A percentile compares a stretch with the other conserved stretches of the same genome.
phyloP scores from a whole-genome alignment of 2,797 vertebrate species.

The Simalia tracyae region DNA sequence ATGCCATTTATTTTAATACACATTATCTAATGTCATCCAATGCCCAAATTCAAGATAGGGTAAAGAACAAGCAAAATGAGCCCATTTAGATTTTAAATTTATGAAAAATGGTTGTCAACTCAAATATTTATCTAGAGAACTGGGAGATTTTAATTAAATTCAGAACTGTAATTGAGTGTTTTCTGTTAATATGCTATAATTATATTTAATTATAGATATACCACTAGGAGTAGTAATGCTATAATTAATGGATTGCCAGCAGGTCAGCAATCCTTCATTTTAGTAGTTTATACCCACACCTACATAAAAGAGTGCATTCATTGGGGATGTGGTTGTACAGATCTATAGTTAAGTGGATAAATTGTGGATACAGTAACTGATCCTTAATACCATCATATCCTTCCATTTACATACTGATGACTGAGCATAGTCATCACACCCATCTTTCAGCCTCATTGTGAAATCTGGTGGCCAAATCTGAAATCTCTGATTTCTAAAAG shows the following conservation, averaged over 20 bases:
- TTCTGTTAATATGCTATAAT: conserved; percentile 30
- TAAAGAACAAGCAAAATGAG: conserved; percentile 5
- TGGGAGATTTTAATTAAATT: conserved; percentile 25
- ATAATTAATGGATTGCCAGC: conserved; percentile 35
- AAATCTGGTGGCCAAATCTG: neutral
- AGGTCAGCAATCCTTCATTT: conserved; percentile 25
- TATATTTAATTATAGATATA: conserved; percentile 36
- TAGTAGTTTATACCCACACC: conserved; percentile 18
- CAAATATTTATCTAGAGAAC: conserved; percentile 31
- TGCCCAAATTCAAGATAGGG: neutral
- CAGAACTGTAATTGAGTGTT: conserved; percentile 23
- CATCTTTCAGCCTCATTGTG: neutral
- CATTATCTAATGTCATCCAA: neutral
- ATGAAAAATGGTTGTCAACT: conserved; percentile 12
- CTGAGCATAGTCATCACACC: neutral
- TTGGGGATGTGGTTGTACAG: neutral
- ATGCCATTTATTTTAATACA: neutral
- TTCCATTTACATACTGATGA: neutral
- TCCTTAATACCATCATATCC: neutral
- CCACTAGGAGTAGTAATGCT: conserved; percentile 22
- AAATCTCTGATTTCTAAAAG: neutral
- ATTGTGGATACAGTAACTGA: neutral
- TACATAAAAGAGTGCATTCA: neutral
- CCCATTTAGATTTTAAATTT: conserved; percentile 9
- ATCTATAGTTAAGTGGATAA: neutral